Conservation (phyloP, 1,140 invertebrate species). For the Drosophila albomicans region DNA sequence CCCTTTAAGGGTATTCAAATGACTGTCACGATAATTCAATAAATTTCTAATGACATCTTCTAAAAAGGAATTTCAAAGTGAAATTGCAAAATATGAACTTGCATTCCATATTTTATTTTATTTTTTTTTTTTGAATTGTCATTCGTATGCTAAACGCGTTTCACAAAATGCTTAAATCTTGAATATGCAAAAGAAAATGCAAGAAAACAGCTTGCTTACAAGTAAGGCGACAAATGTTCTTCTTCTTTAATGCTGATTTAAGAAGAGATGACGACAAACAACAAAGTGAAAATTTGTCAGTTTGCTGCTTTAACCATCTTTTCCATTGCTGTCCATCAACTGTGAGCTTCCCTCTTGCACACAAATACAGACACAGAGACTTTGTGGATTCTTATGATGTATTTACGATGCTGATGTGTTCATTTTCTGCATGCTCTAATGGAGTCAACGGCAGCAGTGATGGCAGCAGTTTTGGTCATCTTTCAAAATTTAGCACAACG, state of each 20-base stretch:
- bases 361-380: too few species aligned
- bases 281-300: conserved; percentile 19
- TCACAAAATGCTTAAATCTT: conserved; percentile 9
- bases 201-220: background rate
- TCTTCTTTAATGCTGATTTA: conserved; percentile 2
- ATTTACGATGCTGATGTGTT: conserved; percentile 42
- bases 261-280: background rate
- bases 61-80: background rate
- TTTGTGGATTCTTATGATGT: conserved; percentile 14
- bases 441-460: conserved; percentile 56
- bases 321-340: conserved; percentile 4
- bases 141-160: conserved; percentile 3
- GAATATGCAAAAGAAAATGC: conserved; percentile 19
- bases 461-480: conserved; percentile 74
- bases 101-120: background rate
- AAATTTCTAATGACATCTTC: conserved; percentile 24
- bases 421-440: conserved; percentile 26
- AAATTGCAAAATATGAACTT: too few species aligned
- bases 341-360: background rate
- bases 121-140: background rate
- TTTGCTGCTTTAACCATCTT: conserved; percentile 18
- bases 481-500: conserved; percentile 72
- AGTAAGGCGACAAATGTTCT: background rate
- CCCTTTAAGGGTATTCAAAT: background rate
- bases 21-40: conserved; percentile 20